phyloP scores from a whole-genome alignment of 1,140 invertebrate genomes.

The Papilio polytes region DNA sequence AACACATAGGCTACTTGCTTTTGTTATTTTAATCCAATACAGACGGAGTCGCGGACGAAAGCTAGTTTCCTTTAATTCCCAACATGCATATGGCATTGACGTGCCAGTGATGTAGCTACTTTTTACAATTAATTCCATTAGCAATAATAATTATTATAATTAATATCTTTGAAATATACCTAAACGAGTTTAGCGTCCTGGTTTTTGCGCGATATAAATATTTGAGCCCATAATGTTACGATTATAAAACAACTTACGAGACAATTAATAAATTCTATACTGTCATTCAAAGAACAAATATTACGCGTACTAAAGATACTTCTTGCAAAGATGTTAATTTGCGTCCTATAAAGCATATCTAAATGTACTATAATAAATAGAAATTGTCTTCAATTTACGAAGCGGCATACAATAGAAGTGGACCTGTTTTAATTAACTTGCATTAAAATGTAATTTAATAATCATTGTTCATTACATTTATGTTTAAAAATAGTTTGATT shows the following conservation, averaged over 20 bases:
- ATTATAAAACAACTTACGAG: not conserved
- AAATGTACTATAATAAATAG: not conserved
- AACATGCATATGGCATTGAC: not conserved
- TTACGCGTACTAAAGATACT: not conserved
- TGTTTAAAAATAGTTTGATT: slow-evolving; percentile 49
- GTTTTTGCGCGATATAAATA: not conserved
- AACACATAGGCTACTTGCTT: no score
- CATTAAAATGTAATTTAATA: slow-evolving; percentile 61
- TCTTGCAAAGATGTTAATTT: not conserved
- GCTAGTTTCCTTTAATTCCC: no score
- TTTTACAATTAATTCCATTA: not conserved
- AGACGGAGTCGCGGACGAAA: no score
- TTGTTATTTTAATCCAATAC: no score
- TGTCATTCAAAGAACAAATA: not conserved
- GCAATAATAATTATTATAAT: not conserved
- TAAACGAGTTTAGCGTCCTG: not conserved
- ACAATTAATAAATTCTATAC: not conserved
- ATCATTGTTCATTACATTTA: slow-evolving; percentile 51
- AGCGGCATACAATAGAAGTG: slow-evolving; percentile 45
- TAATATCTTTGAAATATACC: slow-evolving; percentile 6
- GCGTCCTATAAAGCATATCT: not conserved
- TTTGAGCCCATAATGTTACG: not conserved
- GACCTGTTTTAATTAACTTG: slow-evolving; percentile 58
- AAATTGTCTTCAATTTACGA: not conserved
- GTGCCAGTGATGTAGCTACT: not conserved